Base-by-base conservation (phyloP, 2,113 vertebrate species). In the Bambusicola thoracicus region DNA sequence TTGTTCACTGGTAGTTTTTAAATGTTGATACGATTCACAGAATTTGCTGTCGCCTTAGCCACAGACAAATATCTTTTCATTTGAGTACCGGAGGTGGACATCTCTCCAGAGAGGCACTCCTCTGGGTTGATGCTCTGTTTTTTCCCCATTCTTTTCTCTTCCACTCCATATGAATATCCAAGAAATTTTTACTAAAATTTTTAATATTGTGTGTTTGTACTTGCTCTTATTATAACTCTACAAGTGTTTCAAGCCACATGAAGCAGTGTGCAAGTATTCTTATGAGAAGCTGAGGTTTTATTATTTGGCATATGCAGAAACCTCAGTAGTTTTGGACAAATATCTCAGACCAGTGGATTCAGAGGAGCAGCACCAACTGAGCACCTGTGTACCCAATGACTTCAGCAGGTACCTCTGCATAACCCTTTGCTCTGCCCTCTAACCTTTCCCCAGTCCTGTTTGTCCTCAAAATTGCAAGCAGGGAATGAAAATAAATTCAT, bases 1-100 rank as follows among this genome's bases (percentile, higher is more conserved):
- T 74, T 87, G 53, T 65, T 90, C 90, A 68, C 25, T 81, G 65
- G n/a, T 58, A 10, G n/a, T 76, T 95, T 95, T 91, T 29, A 58
- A 88, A 90, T 24, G 40, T 61, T 21, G 36, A 34, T 94, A 41
- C 2, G 56, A 80, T 8, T 32, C 27, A 3, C 51, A 72, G 51
- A 46, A 38, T 76, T 85, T 85, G 5, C 62, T 17, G 1, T 1
- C 11, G 56, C 34, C 34, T 78, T 65, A 91, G 70, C 32, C 46
- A 22, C 30, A 61, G 48, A 72, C n/a, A 53, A 85, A 78, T 10
- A n/a, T 29, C 34, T 89, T 70, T 70, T 87, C 67, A 85, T 51
- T 34, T 27, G 18, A 53, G 18, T 82, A 24, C 46, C 62, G 5
- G n/a, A 27, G 58, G 25, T 44, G 6, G 59, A 58, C n/a, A 9